A percentile compares a stretch with the other conserved stretches of the same genome.
phyloP scores from a whole-genome alignment of 2,797 vertebrate genomes.

The Gambusia yucatana region DNA sequence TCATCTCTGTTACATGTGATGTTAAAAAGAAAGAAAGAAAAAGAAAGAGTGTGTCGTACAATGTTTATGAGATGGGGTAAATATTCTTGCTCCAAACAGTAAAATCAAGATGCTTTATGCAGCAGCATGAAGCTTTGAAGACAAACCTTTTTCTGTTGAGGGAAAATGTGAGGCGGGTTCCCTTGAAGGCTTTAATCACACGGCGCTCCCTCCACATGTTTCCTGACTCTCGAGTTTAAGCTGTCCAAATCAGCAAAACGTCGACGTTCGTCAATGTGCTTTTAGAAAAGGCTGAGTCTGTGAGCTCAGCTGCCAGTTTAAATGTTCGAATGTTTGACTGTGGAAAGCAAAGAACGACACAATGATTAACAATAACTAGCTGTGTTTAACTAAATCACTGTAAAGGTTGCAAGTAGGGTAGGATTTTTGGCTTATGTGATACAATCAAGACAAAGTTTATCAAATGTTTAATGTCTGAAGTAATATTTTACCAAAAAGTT shows the following conservation, averaged over 20 bases:
- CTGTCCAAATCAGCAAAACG: background rate
- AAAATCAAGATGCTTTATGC: constrained; percentile 22
- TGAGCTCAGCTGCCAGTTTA: background rate
- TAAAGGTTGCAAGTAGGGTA: background rate
- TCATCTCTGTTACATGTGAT: background rate
- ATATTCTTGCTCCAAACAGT: background rate
- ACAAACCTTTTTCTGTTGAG: constrained; percentile 21
- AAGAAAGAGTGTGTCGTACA: background rate
- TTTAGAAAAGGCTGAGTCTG: background rate
- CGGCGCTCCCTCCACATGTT: background rate
- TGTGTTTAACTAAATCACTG: background rate
- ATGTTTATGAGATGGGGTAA: background rate
- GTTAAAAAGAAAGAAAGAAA: too few species aligned
- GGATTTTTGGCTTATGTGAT: background rate
- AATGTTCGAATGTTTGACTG: background rate
- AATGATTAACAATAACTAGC: background rate
- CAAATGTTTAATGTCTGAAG: background rate
- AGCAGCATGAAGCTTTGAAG: constrained; percentile 16
- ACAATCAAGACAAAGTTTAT: background rate
- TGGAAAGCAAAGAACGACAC: background rate
- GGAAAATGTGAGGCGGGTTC: background rate
- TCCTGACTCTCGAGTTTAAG: background rate
- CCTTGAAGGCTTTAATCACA: constrained; percentile 5
- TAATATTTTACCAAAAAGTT: background rate
- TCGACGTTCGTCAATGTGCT: background rate